phyloP scores from a whole-genome alignment of 2,113 vertebrate genomes.

The Sphyrna mokarran region DNA sequence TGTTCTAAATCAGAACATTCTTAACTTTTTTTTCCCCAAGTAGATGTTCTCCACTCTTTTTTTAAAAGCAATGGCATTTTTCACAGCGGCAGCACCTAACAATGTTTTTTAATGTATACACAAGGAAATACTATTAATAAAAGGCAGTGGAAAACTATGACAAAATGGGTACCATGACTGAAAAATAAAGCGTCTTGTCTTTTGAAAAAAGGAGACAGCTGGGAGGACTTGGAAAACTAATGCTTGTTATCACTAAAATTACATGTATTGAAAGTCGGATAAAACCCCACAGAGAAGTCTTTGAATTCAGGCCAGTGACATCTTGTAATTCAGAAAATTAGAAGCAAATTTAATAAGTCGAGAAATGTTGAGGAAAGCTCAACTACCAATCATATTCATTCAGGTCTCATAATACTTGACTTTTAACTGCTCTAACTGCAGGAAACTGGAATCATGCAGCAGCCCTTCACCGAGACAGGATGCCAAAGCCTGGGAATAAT shows the following conservation, averaged over 20 bases:
- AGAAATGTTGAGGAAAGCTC: slow-evolving; percentile 15
- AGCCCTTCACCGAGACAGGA: background rate
- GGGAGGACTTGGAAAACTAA: background rate
- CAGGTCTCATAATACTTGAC: slow-evolving; percentile 14
- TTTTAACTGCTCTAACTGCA: slow-evolving; percentile 17
- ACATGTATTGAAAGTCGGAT: background rate
- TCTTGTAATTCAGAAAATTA: background rate
- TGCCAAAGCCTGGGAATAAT: background rate
- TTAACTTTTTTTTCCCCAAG: background rate
- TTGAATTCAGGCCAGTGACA: background rate
- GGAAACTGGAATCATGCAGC: background rate
- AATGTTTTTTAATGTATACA: background rate
- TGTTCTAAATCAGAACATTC: background rate
- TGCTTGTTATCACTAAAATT: background rate
- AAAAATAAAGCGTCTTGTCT: background rate
- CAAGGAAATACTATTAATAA: background rate
- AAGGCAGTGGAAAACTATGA: background rate
- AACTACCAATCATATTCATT: slow-evolving; percentile 3
- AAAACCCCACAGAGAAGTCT: background rate
- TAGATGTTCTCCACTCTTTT: background rate
- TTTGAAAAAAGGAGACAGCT: background rate
- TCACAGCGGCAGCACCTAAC: background rate
- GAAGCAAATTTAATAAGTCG: background rate
- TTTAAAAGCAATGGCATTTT: background rate
- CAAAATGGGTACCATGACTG: background rate